These are phyloP conservation scores for Pasiphila rectangulata DNA, from an alignment of 2,888 invertebrate genomes.

Conservation along the genomic window DNA sequence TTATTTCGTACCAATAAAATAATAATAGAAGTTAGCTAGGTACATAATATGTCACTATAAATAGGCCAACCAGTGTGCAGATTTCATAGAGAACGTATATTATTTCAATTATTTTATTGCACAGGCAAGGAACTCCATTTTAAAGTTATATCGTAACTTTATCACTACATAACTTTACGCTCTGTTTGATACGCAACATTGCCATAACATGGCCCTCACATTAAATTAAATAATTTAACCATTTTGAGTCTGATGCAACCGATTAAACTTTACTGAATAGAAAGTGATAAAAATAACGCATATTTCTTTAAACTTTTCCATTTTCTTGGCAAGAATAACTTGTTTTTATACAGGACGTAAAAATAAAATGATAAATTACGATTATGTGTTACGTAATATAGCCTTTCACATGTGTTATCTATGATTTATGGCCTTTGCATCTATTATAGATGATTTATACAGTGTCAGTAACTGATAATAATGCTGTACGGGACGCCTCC, in stretches of 20 bases:
- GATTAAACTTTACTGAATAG: background rate
- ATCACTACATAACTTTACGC: constrained; percentile 2
- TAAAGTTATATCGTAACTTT: background rate
- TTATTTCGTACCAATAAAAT: too few species aligned
- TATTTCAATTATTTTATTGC: background rate
- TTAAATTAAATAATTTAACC: background rate
- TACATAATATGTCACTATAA: background rate
- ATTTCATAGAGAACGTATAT: constrained; percentile 1
- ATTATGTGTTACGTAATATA: too few species aligned
- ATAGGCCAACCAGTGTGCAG: background rate
- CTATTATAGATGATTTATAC: too few species aligned
- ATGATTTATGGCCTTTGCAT: too few species aligned
- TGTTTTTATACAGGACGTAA: background rate
- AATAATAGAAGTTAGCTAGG: too few species aligned
- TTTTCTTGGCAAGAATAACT: background rate
- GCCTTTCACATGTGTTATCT: too few species aligned
- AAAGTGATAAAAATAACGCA: background rate
- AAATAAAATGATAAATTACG: too few species aligned
- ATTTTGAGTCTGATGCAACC: constrained; percentile 1
- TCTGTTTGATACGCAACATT: constrained; percentile 2
- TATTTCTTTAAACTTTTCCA: background rate
- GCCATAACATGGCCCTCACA: background rate
- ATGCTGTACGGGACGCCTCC: too few species aligned
- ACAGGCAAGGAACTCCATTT: constrained; percentile 2
- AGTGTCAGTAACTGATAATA: too few species aligned